Conservation (phyloP, 23 tunicate species). For the Phallusia fumigata region DNA sequence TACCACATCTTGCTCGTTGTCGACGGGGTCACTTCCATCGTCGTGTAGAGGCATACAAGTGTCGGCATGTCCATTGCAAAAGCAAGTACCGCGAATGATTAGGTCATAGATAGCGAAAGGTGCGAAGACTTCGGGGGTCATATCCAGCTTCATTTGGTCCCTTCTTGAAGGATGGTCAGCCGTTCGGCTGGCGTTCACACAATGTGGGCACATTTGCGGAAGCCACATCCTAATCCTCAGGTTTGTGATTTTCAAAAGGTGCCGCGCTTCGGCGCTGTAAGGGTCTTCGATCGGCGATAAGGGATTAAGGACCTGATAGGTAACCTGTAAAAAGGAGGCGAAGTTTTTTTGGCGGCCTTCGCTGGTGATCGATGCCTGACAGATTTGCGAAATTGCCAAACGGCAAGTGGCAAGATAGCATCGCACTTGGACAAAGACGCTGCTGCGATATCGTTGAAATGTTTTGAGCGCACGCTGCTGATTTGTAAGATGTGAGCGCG, state of each 20-base stretch:
- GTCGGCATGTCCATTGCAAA: constrained; percentile 80
- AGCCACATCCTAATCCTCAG: constrained; percentile 78
- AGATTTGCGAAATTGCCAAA: too few relatives aligned
- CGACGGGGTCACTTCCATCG: constrained; percentile 46
- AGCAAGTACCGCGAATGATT: constrained; percentile 74
- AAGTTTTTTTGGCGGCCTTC: too few relatives aligned
- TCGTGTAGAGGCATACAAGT: constrained; percentile 49
- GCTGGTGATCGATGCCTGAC: too few relatives aligned
- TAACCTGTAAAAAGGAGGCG: constrained; percentile 27
- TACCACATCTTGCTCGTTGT: constrained; percentile 52
- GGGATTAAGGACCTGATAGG: constrained; percentile 67
- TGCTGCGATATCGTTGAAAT: too few relatives aligned
- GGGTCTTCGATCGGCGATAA: constrained; percentile 48
- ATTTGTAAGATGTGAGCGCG: too few relatives aligned
- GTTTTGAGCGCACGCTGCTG: too few relatives aligned
- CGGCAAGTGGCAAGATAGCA: too few relatives aligned
- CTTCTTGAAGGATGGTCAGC: background rate
- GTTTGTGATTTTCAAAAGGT: constrained; percentile 82
- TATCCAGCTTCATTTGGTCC: background rate
- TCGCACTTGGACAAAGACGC: too few relatives aligned
- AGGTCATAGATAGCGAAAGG: constrained; percentile 67
- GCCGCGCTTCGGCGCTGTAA: constrained; percentile 56
- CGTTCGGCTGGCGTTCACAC: background rate
- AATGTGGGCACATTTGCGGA: constrained; percentile 49
- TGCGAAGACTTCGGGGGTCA: background rate